Base-by-base conservation (phyloP, 2,113 vertebrate genomes). In the Typhlomys cinereus region DNA sequence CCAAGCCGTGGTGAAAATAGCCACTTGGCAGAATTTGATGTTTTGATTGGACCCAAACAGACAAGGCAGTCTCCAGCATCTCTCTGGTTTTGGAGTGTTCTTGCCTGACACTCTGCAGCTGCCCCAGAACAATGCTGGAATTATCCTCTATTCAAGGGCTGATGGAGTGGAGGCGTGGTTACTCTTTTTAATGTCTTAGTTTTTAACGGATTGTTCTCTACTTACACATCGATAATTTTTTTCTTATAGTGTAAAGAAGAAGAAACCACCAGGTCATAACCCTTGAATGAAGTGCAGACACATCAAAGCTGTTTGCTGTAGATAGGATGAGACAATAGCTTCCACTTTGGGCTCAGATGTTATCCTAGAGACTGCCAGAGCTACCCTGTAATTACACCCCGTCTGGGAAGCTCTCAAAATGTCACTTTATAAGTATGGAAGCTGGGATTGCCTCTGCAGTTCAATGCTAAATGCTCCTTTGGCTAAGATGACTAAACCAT, bases 391-490 rank as follows among this genome's bases (percentile, higher is more conserved):
- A 91, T 94, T 92, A 81, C 27, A 52, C 64, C 81, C 85, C 46
- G 39, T 88, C 50, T 89, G 82, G 57, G 83, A 73, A 90, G 85
- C 85, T 76, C 85, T 92, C 74, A 52, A 75, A 80, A 76, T 57
- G 90, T 39, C 76, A 73, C 78, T 80, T 79, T 23, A 4, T 34
- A 20, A 64, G 46, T 25, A 36, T 61, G 52, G 75, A 91, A 73
- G 52, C 71, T 17, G 1, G 44, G 7, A 12, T 71, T 59, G 66
- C 76, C 50, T 66, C 50, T 76, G 41, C 3, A 27, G 21, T 29
- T 67, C 52, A 36, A 13, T 31, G 66, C 66, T 75, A 46, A 76
- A 80, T 66, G 46, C 62, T 92, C 64, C 34, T 62, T 81, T n/a
- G 66, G 61, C 52, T 61, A 70, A 69, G 76, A 67, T 76, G 78